phyloP scores from a whole-genome alignment of 2,113 vertebrate species.

The Butorides virescens region DNA sequence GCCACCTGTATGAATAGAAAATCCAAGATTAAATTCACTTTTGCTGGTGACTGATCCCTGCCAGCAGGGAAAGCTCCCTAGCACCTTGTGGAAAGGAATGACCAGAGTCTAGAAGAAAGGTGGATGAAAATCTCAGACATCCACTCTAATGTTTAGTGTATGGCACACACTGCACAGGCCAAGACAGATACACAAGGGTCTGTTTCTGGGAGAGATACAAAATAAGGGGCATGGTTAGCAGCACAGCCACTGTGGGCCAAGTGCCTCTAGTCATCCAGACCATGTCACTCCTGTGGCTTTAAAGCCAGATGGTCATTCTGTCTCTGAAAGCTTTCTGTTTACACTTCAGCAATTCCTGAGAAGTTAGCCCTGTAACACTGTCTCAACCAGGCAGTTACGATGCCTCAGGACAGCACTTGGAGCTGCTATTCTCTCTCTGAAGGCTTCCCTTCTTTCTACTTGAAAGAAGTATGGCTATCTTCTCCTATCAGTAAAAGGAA shows the following conservation, averaged over 20 bases:
- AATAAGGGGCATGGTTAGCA: not conserved
- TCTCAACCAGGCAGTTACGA: not conserved
- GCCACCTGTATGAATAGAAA: not conserved
- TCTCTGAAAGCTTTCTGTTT: not conserved
- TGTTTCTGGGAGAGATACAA: not conserved
- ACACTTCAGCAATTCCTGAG: not conserved
- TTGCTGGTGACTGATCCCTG: not conserved
- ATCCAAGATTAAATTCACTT: not conserved
- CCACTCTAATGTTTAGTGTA: not conserved
- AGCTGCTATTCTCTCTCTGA: not conserved
- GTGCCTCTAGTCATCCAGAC: not conserved
- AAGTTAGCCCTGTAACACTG: not conserved
- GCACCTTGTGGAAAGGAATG: not conserved
- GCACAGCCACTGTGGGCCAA: not conserved
- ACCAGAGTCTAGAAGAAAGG: not conserved
- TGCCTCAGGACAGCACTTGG: not conserved
- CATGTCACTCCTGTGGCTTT: not conserved
- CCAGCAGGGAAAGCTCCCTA: not conserved
- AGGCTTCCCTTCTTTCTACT: not conserved
- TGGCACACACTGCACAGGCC: not conserved
- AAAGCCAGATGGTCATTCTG: not conserved
- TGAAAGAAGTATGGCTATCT: not conserved
- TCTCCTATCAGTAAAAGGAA: not conserved
- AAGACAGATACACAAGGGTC: not conserved
- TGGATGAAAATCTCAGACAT: not conserved